Percentiles rank a stretch among this genome's conserved stretches.
These are phyloP conservation scores for Eolophus roseicapilla DNA, from an alignment of 2,113 vertebrate genomes.

Conservation along the genomic window DNA sequence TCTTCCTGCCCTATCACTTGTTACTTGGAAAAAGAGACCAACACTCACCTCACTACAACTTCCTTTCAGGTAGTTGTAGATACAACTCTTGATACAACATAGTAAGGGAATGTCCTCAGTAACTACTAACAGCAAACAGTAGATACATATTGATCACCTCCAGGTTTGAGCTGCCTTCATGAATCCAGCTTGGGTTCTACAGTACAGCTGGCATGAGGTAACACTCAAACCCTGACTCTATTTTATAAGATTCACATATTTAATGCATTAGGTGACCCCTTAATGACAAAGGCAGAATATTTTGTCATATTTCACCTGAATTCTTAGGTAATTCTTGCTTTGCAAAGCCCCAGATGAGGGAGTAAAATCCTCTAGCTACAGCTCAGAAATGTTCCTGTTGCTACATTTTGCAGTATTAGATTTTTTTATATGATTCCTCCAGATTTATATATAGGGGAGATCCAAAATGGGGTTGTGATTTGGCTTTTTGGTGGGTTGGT, in stretches of 20 bases:
- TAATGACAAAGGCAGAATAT: neutral
- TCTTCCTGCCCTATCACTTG: neutral
- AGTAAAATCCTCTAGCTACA: neutral
- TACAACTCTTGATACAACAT: fast-evolving
- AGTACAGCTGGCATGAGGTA: fast-evolving
- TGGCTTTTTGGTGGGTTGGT: neutral
- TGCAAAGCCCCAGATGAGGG: neutral
- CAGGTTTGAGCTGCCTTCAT: neutral
- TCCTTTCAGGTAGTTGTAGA: neutral
- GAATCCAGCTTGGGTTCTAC: neutral
- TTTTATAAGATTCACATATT: neutral
- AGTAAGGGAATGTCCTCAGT: neutral
- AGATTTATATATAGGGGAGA: neutral
- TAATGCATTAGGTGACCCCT: too few species aligned
- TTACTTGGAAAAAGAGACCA: neutral
- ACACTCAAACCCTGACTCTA: neutral
- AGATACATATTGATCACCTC: fast-evolving
- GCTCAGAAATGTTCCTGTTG: neutral
- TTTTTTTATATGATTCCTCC: neutral
- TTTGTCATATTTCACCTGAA: neutral
- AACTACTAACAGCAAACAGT: neutral
- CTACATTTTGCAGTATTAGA: neutral
- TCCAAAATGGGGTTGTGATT: neutral
- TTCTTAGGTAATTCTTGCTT: neutral
- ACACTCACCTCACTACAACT: neutral